A percentile compares a stretch with the other conserved stretches of the same genome.
Evolutionary conservation across 1,140 invertebrate species (phyloP).

Genomic region (Drosophila leontia): DNA sequence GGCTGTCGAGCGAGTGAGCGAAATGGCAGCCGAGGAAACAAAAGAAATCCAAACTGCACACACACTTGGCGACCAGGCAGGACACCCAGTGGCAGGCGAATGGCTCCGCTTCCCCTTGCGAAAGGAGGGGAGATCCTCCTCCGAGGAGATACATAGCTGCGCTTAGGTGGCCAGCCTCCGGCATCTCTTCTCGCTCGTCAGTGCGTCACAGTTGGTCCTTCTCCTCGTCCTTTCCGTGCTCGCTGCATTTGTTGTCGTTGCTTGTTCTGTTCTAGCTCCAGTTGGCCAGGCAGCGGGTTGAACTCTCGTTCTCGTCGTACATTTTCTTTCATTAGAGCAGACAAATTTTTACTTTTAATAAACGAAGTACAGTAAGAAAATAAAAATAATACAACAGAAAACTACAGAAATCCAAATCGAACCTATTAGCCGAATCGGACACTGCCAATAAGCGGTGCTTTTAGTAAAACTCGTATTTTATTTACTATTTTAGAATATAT

Average conservation of each 20-base stretch:
- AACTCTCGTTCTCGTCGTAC: slow-evolving; percentile 64
- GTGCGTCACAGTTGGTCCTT: slow-evolving; percentile 54
- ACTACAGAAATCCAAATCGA: too few species aligned
- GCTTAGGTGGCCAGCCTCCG: slow-evolving; percentile 44
- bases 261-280: neutral
- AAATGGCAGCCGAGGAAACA: slow-evolving; percentile 63
- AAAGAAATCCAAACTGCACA: slow-evolving; percentile 80
- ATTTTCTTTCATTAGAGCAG: slow-evolving; percentile 22
- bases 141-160: slow-evolving; percentile 51
- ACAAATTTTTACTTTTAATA: slow-evolving; percentile 1
- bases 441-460: too few species aligned
- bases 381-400: neutral
- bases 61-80: slow-evolving; percentile 51
- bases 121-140: slow-evolving; percentile 34
- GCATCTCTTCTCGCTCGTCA: slow-evolving; percentile 55
- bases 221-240: slow-evolving; percentile 5
- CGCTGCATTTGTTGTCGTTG: slow-evolving; percentile 8
- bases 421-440: too few species aligned
- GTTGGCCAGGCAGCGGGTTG: slow-evolving; percentile 43
- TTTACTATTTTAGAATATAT: too few species aligned
- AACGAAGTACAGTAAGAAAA: neutral
- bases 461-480: too few species aligned
- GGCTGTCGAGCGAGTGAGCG: slow-evolving; percentile 76
- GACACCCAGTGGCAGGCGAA: slow-evolving; percentile 51
- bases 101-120: slow-evolving; percentile 17